phyloP scores from a whole-genome alignment of 2,113 vertebrate species.

The Nyctibius bracteatus region DNA sequence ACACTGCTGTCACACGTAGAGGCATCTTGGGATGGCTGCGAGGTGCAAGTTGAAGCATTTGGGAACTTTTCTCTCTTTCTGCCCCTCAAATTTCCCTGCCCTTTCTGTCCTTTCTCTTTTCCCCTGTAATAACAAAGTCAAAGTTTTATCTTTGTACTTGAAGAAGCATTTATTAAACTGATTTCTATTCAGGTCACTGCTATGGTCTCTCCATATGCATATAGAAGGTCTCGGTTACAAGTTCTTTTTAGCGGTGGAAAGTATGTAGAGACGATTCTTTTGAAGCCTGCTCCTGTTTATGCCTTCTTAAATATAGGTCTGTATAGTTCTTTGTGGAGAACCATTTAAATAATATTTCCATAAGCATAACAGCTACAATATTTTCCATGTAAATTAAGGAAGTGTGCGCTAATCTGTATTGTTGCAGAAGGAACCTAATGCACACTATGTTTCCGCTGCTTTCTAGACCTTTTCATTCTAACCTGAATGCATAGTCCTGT shows the following conservation, averaged over 20 bases:
- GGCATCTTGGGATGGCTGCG: neutral
- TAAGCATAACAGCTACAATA: neutral
- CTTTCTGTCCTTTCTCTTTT: neutral
- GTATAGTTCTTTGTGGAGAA: neutral
- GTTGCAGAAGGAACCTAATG: neutral
- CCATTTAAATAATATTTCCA: neutral
- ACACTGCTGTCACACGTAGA: rapidly evolving
- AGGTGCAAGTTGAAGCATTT: neutral
- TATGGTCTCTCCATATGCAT: neutral
- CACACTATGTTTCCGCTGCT: neutral
- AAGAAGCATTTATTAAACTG: neutral
- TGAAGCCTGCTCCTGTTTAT: neutral
- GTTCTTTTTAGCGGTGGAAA: neutral
- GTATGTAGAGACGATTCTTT: neutral
- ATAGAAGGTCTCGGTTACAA: neutral
- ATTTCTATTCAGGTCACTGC: neutral
- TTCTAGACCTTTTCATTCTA: neutral
- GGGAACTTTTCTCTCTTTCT: neutral
- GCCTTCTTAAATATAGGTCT: constrained; percentile 1
- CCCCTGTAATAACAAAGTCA: neutral
- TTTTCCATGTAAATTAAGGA: constrained; percentile 4
- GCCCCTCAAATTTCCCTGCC: neutral
- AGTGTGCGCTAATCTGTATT: neutral
- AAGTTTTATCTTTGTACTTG: neutral
- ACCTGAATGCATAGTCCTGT: neutral